Evolutionary conservation across 2,888 invertebrate species (phyloP), one percentile per base, ranked within the genome.

Genomic region (Pelosia muscerda): DNA sequence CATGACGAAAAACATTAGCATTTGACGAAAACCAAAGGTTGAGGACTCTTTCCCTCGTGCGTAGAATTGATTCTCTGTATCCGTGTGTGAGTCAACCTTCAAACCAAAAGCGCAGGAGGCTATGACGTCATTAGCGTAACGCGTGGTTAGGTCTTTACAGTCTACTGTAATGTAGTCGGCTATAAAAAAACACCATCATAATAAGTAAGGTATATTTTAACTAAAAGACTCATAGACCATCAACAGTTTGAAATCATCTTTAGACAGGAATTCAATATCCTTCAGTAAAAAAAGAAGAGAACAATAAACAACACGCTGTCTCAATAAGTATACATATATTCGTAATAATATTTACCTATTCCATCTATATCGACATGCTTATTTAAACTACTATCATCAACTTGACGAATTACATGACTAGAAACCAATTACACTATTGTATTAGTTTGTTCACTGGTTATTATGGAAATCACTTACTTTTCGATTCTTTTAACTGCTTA

Each of bases 61-160:
- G 75, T 95, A 96, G 83, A 96, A 96, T 63, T 95, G 88, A 75
- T 96, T 96, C 1, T 95, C 85, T 2, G 84, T 87, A 0, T 96
- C 90, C 26, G 84, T 83, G 54, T 95, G 89, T 0, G 96, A 96
- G 81, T 96, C 92, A 11, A 95, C 93, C 77, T 95, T 91, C 5
- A 95, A 77, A 0, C 95, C 95, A 71, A 95, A 95, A n/a, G 94
- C 95, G 2, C 92, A 89, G 2, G 94, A 92, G 0, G 95, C 95
- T 56, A 96, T 95, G 2, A 95, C 94, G 73, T 95, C 95, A 68
- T 93, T 95, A 6, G 95, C 88, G 75, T 89, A 95, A 22, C 95
- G 86, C 1, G 92, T 90, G 6, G 91, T 92, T 8, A 90, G 65
- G 68, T 95, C 94, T 73, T 93, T 95, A 71, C 91, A 81, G 19